phyloP scores from a whole-genome alignment of 2,113 vertebrate species.

The Xenopus tropicalis region DNA sequence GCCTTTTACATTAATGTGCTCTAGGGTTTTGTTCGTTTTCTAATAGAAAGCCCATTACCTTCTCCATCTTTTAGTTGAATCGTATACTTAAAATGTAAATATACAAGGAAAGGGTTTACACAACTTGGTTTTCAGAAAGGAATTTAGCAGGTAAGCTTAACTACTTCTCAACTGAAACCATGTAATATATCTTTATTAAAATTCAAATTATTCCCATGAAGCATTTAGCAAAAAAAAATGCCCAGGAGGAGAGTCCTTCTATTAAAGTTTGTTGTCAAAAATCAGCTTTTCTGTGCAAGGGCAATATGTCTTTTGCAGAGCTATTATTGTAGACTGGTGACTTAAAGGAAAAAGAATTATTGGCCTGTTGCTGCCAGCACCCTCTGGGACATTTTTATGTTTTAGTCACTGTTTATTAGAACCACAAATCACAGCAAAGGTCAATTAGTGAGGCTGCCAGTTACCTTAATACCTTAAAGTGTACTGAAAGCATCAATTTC shows the following conservation, averaged over 20 bases:
- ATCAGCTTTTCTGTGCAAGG: conserved; percentile 47
- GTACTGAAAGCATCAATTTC: neutral
- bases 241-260: conserved; percentile 49
- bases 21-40: too few species aligned
- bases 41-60: too few species aligned
- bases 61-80: too few species aligned
- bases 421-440: conserved; percentile 45
- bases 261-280: conserved; percentile 51
- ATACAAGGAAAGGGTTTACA: too few species aligned
- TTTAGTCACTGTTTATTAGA: conserved; percentile 45
- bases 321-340: conserved; percentile 36
- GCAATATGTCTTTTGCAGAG: conserved; percentile 50
- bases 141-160: too few species aligned
- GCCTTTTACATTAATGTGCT: too few species aligned
- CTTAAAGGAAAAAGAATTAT: conserved; percentile 20
- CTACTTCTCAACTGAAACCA: too few species aligned
- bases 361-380: conserved; percentile 24
- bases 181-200: too few species aligned
- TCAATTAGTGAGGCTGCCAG: conserved; percentile 47
- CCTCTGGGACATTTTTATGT: conserved; percentile 16
- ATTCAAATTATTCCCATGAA: neutral
- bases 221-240: conserved; percentile 36
- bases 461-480: conserved; percentile 41
- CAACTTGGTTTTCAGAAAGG: too few species aligned
- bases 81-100: too few species aligned